These are phyloP conservation scores for Cichlasoma orientale DNA, from an alignment of 2,797 vertebrate genomes.

Conservation along the genomic window DNA sequence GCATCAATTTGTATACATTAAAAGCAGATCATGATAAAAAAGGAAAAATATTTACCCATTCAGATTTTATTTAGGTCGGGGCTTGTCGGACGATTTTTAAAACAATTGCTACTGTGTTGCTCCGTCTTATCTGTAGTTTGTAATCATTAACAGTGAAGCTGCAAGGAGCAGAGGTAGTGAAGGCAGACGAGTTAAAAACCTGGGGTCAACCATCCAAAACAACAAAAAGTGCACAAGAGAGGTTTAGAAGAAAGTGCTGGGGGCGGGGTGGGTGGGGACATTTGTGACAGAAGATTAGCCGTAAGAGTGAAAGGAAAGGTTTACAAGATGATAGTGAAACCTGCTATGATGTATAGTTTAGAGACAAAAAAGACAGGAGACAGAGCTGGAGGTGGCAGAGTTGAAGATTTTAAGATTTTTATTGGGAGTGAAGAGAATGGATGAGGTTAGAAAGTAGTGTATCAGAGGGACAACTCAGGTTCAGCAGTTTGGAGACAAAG, in stretches of 20 bases:
- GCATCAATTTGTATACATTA: conserved; percentile 33
- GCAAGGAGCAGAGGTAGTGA: background rate
- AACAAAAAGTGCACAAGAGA: background rate
- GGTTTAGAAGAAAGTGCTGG: background rate
- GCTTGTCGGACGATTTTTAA: background rate
- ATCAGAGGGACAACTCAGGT: background rate
- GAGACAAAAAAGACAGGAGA: background rate
- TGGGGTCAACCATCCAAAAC: background rate
- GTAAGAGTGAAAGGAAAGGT: background rate
- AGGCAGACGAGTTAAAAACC: background rate
- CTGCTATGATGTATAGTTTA: too few species aligned
- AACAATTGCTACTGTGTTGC: background rate
- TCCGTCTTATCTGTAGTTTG: background rate
- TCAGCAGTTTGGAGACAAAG: background rate
- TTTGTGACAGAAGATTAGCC: background rate
- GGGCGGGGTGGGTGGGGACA: background rate
- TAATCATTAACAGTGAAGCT: background rate
- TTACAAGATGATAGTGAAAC: background rate
- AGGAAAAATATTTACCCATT: background rate
- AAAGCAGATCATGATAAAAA: background rate
- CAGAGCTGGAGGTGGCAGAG: rapidly evolving
- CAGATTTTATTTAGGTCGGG: background rate
- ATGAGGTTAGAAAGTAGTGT: too few species aligned
- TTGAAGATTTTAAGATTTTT: too few species aligned
- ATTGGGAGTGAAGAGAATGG: too few species aligned